phyloP scores from a whole-genome alignment of 2,797 vertebrate species.

The Mormyrus proboscirostris region DNA sequence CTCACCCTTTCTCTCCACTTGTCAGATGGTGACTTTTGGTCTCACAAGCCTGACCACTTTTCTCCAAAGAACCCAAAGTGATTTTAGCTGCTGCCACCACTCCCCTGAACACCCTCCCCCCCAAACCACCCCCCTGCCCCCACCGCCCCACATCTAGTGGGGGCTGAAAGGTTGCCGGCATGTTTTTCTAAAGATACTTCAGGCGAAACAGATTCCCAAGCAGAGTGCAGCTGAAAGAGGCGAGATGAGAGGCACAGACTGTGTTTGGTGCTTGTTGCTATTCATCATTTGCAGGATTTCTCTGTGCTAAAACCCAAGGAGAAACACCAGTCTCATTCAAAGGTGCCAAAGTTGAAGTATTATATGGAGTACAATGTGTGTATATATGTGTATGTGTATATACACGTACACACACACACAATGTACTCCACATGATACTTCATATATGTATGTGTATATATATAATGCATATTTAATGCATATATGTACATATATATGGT shows the following conservation, averaged over 20 bases:
- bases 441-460: neutral
- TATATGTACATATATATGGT: neutral
- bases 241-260: constrained; percentile 23
- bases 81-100: neutral
- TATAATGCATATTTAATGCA: neutral
- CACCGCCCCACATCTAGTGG: neutral
- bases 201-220: constrained; percentile 20
- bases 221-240: constrained; percentile 29
- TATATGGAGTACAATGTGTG: neutral
- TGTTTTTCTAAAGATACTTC: constrained; percentile 26
- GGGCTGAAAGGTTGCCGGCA: constrained; percentile 27
- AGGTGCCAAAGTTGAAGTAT: neutral
- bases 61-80: neutral
- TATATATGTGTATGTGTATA: neutral
- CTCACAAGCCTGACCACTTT: neutral
- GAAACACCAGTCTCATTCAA: neutral
- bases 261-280: constrained; percentile 9
- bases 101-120: neutral
- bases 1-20: neutral
- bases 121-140: neutral
- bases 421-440: neutral
- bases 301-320: neutral
- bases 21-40: constrained; percentile 9
- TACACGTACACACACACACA: neutral
- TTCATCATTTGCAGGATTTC: neutral